Evolutionary conservation across 2,797 vertebrate species (phyloP), one percentile per base, ranked within the genome.

Genomic region (Gephyroberyx darwinii): DNA sequence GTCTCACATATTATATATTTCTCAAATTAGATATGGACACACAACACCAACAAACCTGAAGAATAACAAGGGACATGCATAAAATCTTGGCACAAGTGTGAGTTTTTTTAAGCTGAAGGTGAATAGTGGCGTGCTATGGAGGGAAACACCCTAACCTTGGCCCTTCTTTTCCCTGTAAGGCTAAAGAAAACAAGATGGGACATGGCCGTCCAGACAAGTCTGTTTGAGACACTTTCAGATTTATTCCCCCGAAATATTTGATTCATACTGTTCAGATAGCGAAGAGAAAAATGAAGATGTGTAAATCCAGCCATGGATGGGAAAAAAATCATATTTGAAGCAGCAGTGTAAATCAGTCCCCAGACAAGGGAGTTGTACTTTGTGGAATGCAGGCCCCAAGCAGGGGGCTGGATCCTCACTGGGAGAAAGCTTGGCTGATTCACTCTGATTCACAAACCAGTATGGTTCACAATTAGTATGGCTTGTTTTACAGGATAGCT

Each of bases 391-490:
- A 31, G 33, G 61, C 26, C 52, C 22, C 0, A 64, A 77, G 55
- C 17, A 43, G 65, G 35, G 53, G 64, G 45, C 2, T 57, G 62
- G 3, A 63, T 71, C 70, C 82, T 71, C 70, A 35, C 60, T 0
- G 54, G 16, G 19, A 47, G 20, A 26, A 26, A 43, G 45, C 7
- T 64, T 5, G 10, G 30, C 54, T 86, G 85, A 86, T 73, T 88
- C 78, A 80, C 52, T 57, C n/a, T 82, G 88, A 91, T 71, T 90
- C 87, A 87, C 62, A 0, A 30, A 19, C 55, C 51, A 19, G 0
- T 13, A 2, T 2, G 43, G 43, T 72, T 78, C 50, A 83, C 78
- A 73, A 8, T 4, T 50, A 31, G 17, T 0, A 35, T 0, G 35
- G 60, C 22, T 77, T 66, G 76, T 78, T 81, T 33, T 14, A 62